Base-by-base conservation (phyloP, 2,888 invertebrate genomes). In the Rhingia rostrata region DNA sequence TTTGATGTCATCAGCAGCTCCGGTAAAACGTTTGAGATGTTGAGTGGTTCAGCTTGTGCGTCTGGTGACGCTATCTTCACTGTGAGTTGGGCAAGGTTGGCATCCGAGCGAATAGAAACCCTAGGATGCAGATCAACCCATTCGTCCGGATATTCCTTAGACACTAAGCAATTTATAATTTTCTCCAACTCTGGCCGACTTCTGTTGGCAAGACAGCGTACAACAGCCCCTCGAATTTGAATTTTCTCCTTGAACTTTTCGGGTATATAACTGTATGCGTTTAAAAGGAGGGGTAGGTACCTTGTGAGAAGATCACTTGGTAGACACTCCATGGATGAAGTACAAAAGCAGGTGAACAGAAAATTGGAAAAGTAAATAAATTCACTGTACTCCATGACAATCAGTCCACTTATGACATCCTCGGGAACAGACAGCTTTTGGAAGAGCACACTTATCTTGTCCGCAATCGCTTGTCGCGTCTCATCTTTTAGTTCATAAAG, bases 201-300 rank as follows among this genome's bases (percentile, higher is more conserved):
- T 30, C 90, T 87, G 67, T 92, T 92, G 22, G 89, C 87, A 39
- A 92, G 47, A 37, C 90, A 90, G 4, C 89, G 90, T 0, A 86
- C 75, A 2, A 91, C 86, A 5, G 90, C 53, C 0, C 66, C 75
- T 2, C 86, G 70, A 6, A 91, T 35, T 12, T 88, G 86, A 4
- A 86, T 61, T 37, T 86, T 85, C 2, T 86, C 56, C 10, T 47
- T 12, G n/a, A 74, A 54, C 9, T 86, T 70, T 0, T 86, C 63
- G 0, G 89, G 88, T 43, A 91, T 37, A 4, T 88, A 82, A 43
- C 88, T 79, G 49, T 89, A 88, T 0, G 90, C 74, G 43, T 89
- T 89, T 4, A 92, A 61, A 0, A 91, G 82, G 0, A 91, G 3
- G 0, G 90, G 90, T 7, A 91, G 22, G 69, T 88, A 90, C 0